Conservation (phyloP, 2,113 vertebrate genomes). For the Dasyurus viverrinus region DNA sequence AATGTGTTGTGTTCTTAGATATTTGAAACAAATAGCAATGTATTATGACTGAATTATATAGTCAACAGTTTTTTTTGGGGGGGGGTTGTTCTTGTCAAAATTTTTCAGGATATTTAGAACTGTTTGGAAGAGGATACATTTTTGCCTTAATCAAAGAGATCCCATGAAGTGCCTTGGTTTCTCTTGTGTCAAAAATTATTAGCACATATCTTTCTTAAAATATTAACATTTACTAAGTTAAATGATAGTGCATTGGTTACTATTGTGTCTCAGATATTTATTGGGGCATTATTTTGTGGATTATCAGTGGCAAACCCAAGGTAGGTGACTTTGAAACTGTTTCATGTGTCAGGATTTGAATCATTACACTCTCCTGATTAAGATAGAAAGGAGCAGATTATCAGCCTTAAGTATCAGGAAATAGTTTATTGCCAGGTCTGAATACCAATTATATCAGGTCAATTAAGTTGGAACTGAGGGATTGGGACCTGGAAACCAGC, state of each 20-base stretch:
- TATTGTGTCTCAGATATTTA: neutral
- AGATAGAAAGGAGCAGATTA: slow-evolving; percentile 42
- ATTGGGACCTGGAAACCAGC: neutral
- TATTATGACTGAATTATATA: neutral
- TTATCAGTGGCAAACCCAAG: slow-evolving; percentile 23
- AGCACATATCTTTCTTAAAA: neutral
- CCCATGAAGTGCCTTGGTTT: neutral
- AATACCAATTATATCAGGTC: neutral
- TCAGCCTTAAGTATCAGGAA: neutral
- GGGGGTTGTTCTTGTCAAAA: neutral
- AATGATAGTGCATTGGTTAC: neutral
- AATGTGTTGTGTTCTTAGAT: neutral
- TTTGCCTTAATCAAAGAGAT: neutral
- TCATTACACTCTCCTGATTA: neutral
- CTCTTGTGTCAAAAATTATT: neutral
- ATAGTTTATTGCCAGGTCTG: neutral
- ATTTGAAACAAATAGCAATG: neutral
- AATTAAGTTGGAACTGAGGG: neutral
- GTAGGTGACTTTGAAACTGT: slow-evolving; percentile 23
- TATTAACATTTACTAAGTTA: neutral
- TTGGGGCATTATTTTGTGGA: neutral
- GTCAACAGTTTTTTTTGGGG: slow-evolving; percentile 5
- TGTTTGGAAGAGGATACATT: neutral
- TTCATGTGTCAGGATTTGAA: slow-evolving; percentile 48
- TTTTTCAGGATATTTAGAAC: neutral